These are phyloP conservation scores for Latrodectus elegans DNA, from an alignment of 2,888 invertebrate genomes.

Conservation along the genomic window DNA sequence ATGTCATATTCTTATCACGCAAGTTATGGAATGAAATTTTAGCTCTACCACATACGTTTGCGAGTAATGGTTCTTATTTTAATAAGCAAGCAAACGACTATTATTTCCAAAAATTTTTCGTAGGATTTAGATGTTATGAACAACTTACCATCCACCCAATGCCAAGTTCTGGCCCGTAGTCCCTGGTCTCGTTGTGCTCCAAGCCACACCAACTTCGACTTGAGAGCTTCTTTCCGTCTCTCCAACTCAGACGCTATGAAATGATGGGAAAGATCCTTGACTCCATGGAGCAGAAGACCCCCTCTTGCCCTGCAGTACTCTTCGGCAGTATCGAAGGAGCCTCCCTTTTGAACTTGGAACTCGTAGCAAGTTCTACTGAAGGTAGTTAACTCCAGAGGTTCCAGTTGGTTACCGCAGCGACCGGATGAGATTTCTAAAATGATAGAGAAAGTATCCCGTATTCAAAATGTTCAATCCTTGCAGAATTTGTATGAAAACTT, in stretches of 20 bases:
- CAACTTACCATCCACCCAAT: constrained; percentile 67
- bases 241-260: constrained; percentile 71
- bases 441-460: not conserved
- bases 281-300: constrained; percentile 73
- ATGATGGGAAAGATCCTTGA: constrained; percentile 72
- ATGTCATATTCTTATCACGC: too few relatives aligned
- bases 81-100: too few relatives aligned
- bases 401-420: constrained; percentile 83
- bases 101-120: too few relatives aligned
- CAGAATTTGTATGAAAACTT: too few relatives aligned
- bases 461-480: too few relatives aligned
- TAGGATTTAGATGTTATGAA: too few relatives aligned
- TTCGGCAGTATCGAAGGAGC: constrained; percentile 87
- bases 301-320: constrained; percentile 81
- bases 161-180: constrained; percentile 57
- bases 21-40: too few relatives aligned
- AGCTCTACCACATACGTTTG: too few relatives aligned
- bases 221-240: constrained; percentile 69
- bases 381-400: constrained; percentile 84
- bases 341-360: constrained; percentile 87
- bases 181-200: constrained; percentile 86
- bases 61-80: too few relatives aligned
- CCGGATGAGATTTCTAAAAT: constrained; percentile 87
- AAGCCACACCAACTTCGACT: constrained; percentile 85
- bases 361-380: constrained; percentile 92